phyloP scores from a whole-genome alignment of 2,113 vertebrate species.

The Raja brachyura region DNA sequence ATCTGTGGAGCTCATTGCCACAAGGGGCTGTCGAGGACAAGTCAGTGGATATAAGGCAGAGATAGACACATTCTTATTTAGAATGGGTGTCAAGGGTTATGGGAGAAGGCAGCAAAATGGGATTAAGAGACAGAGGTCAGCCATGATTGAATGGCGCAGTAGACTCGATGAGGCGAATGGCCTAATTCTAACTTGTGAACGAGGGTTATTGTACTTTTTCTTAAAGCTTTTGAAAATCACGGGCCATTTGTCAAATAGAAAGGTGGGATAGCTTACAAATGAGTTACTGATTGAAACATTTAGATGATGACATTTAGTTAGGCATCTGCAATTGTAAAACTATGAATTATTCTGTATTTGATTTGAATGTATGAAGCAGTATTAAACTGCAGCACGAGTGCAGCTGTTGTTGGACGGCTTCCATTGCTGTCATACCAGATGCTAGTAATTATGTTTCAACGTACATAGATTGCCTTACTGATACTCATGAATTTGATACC shows the following conservation, averaged over 20 bases:
- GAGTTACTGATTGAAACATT: constrained; percentile 13
- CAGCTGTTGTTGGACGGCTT: constrained; percentile 23
- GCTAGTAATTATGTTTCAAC: constrained; percentile 35
- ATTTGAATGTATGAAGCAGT: constrained; percentile 1
- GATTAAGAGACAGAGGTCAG: no score
- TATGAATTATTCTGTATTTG: neutral
- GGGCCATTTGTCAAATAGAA: neutral
- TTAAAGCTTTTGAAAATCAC: neutral
- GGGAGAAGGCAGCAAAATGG: no score
- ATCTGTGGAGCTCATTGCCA: no score
- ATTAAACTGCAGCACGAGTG: neutral
- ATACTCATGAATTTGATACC: constrained; percentile 42
- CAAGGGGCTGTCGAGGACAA: no score
- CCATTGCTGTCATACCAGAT: constrained; percentile 12
- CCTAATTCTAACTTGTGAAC: no score
- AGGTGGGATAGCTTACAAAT: neutral
- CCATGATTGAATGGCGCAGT: no score
- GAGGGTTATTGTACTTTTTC: neutral
- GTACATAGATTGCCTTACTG: constrained; percentile 16
- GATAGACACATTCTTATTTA: no score
- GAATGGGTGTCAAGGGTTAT: no score
- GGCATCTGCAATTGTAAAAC: no score
- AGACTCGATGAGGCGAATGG: no score
- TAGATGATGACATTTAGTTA: neutral
- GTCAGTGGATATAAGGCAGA: no score